Evolutionary conservation across 2,888 invertebrate species (phyloP).

Genomic region (Andricus curvator): DNA sequence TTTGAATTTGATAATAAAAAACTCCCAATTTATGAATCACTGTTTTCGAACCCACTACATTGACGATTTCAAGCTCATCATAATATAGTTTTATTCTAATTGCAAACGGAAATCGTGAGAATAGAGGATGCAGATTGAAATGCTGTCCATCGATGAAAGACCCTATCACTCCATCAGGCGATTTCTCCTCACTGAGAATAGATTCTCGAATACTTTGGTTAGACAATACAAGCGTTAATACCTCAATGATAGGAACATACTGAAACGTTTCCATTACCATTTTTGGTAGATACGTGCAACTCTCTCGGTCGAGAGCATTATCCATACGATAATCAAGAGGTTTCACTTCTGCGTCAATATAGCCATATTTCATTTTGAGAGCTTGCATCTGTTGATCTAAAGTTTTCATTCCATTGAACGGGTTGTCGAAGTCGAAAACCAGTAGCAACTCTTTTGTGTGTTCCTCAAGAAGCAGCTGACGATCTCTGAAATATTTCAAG

Average conservation of each 20-base stretch:
- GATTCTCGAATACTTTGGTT: too few species aligned
- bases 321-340: conserved; percentile 35
- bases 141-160: too few species aligned
- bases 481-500: background rate
- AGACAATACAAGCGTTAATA: too few species aligned
- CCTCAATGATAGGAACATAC: conserved; percentile 12
- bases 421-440: conserved; percentile 43
- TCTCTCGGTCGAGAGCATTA: background rate
- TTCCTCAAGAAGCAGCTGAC: background rate
- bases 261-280: conserved; percentile 40
- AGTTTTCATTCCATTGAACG: conserved; percentile 39
- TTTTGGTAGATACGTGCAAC: conserved; percentile 2
- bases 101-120: too few species aligned
- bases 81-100: too few species aligned
- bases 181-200: too few species aligned
- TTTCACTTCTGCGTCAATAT: conserved; percentile 4
- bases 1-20: too few species aligned
- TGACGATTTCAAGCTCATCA: too few species aligned
- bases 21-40: too few species aligned
- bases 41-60: too few species aligned
- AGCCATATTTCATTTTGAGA: conserved; percentile 20
- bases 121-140: too few species aligned
- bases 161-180: too few species aligned
- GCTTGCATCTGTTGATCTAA: conserved; percentile 45
- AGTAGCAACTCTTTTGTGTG: conserved; percentile 32